A percentile compares a stretch with the other conserved stretches of the same genome.
Conservation (phyloP, 2,113 vertebrate species). For the Phoenicopterus ruber region DNA sequence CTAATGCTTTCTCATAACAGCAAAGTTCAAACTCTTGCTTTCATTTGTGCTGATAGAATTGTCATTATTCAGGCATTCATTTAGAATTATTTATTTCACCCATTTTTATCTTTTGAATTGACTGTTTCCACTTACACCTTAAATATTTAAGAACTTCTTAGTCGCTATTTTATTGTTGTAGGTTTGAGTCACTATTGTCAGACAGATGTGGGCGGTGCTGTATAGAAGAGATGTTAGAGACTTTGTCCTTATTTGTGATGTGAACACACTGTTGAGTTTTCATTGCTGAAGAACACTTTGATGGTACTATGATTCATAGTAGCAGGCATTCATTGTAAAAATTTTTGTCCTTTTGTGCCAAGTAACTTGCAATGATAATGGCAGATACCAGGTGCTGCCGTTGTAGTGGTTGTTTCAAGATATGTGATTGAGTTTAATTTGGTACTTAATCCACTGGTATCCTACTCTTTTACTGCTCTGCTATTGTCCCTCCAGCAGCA, state of each 20-base stretch:
- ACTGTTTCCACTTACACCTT: background rate
- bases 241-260: background rate
- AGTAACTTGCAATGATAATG: background rate
- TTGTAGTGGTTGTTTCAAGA: background rate
- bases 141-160: background rate
- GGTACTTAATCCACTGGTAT: background rate
- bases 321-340: background rate
- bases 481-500: background rate
- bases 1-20: background rate
- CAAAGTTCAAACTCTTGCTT: background rate
- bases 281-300: background rate
- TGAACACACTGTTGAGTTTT: background rate
- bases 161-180: background rate
- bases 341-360: background rate
- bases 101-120: background rate
- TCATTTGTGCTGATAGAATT: background rate
- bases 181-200: background rate
- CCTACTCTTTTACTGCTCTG: background rate
- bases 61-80: background rate
- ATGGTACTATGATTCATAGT: background rate
- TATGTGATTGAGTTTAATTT: background rate
- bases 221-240: background rate
- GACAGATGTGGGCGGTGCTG: background rate
- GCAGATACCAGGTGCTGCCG: background rate
- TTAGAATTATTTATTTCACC: background rate